Percentiles rank a stretch among this genome's conserved stretches.
Conservation (phyloP, 2,888 invertebrate genomes). For the Hemicrepidius hirtus region DNA sequence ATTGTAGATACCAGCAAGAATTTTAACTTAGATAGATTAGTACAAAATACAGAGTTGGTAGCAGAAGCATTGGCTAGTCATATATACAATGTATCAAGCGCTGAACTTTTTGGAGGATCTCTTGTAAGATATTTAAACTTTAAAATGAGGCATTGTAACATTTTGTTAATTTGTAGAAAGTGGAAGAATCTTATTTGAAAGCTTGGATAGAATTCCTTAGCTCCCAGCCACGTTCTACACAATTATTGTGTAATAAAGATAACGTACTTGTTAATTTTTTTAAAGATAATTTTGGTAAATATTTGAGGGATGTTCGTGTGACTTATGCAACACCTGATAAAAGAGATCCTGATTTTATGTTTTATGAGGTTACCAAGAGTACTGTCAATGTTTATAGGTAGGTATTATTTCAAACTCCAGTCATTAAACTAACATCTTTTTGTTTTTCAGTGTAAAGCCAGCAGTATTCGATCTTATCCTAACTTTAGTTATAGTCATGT, state of each 20-base stretch:
- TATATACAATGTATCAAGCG: constrained; percentile 82
- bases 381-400: constrained; percentile 92
- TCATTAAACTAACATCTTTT: constrained; percentile 44
- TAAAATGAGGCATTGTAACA: constrained; percentile 14
- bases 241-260: constrained; percentile 80
- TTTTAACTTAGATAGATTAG: constrained; percentile 76
- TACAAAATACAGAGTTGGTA: constrained; percentile 81
- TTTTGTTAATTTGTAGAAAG: constrained; percentile 75
- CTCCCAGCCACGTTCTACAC: constrained; percentile 84
- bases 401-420: constrained; percentile 57
- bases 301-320: constrained; percentile 85
- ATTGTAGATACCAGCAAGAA: constrained; percentile 79
- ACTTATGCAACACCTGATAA: constrained; percentile 84
- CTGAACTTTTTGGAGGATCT: constrained; percentile 82
- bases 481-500: constrained; percentile 88
- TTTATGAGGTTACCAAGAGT: constrained; percentile 89
- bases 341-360: constrained; percentile 94
- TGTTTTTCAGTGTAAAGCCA: constrained; percentile 91
- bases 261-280: constrained; percentile 81
- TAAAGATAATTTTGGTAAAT: constrained; percentile 83
- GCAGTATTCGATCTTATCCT: constrained; percentile 98
- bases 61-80: constrained; percentile 91
- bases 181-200: constrained; percentile 82
- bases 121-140: constrained; percentile 76
- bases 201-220: constrained; percentile 86